Base-by-base conservation (phyloP, 1,140 invertebrate genomes). In the Artemia franciscana region DNA sequence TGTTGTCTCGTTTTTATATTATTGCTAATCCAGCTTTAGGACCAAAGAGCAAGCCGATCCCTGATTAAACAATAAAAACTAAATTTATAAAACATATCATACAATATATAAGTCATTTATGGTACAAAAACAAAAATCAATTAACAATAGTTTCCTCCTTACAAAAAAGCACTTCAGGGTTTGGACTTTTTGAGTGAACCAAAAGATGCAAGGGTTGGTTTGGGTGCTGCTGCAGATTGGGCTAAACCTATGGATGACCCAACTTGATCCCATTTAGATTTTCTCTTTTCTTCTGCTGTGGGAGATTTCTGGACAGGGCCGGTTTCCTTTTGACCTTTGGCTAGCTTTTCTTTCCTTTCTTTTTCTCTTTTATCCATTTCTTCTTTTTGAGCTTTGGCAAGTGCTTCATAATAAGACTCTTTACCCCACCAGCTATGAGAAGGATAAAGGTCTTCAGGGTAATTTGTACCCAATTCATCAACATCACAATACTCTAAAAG, bases 381-480 rank as follows among this genome's bases (percentile, higher is more conserved):
- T 5, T 80, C 73, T 74, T 90, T 93, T 69, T 95, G 92, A 4
- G 84, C 81, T 69, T 84, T 84, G 0, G 88, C 85, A 56, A 96
- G 74, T 70, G 92, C 87, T 73, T 96, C 91, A 74, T 91, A 95
- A 71, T 82, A 94, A 0, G 91, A 94, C 68, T 93, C 87, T 70
- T 87, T 86, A 5, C 82, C 83, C 89, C 89, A 96, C 68, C 83
- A 83, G 12, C 12, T 51, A 64, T 88, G 76, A 0, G 91, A 90
- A 76, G 96, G 88, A 75, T 91, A 96, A 30, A 91, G 82, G 66
- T 90, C 84, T 66, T 74, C 69, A 12, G 89, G 86, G 77, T 92
- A 96, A 76, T 95, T 95, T 18, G 91, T 94, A 66, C 91, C 91
- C 68, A 93, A 78, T 75, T 95, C 91, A 76, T 96, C 91, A 59